Evolutionary conservation across 1,140 invertebrate genomes (phyloP).

Genomic region (Octopus sinensis): DNA sequence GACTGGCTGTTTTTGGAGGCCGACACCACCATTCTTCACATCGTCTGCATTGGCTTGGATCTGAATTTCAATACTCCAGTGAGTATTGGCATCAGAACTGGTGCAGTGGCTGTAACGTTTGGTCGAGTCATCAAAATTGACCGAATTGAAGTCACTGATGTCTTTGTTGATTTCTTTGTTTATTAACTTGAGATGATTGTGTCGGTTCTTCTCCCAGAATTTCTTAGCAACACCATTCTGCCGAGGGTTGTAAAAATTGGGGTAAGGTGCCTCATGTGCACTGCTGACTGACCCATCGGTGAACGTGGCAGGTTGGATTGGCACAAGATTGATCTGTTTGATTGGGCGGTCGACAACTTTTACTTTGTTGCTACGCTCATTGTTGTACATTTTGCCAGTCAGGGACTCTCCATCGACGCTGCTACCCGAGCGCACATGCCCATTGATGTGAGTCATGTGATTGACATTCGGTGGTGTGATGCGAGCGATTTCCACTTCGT

Average conservation of each 20-base stretch:
- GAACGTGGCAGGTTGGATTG: constrained; percentile 45
- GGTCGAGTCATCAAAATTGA: constrained; percentile 28
- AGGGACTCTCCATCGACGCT: constrained; percentile 33
- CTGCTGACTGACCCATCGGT: constrained; percentile 44
- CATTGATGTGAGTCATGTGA: constrained; percentile 38
- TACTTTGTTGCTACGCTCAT: constrained; percentile 39
- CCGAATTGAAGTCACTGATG: constrained; percentile 44
- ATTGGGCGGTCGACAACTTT: constrained; percentile 23
- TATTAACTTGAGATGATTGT: constrained; percentile 65
- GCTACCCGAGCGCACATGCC: constrained; percentile 42
- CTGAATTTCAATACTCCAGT: constrained; percentile 49
- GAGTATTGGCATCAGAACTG: constrained; percentile 43
- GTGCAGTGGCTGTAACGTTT: constrained; percentile 36
- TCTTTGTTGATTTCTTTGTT: constrained; percentile 50
- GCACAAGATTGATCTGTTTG: constrained; percentile 51
- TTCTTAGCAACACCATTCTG: constrained; percentile 88
- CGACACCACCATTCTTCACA: background rate
- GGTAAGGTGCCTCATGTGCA: constrained; percentile 61
- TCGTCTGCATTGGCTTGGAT: constrained; percentile 26
- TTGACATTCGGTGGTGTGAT: constrained; percentile 22
- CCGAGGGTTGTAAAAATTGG: constrained; percentile 85
- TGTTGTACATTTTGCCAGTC: constrained; percentile 37
- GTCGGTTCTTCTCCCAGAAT: constrained; percentile 84
- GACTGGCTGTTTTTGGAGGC: background rate
- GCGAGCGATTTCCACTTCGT: constrained; percentile 26